These are phyloP conservation scores for Tauraco erythrolophus DNA, from an alignment of 2,113 vertebrate genomes.

Conservation along the genomic window DNA sequence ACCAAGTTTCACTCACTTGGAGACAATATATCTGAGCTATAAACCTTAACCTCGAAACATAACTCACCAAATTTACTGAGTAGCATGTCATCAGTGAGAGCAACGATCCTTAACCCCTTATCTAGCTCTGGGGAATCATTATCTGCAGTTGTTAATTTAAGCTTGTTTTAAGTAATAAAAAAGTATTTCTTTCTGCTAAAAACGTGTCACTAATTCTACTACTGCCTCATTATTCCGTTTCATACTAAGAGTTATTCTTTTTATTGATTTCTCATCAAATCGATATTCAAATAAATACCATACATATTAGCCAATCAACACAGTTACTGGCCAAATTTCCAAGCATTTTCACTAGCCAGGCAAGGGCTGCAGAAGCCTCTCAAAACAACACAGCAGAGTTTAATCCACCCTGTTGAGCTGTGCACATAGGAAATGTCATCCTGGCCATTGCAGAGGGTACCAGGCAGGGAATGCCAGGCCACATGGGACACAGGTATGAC, in stretches of 20 bases:
- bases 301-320: neutral
- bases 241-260: neutral
- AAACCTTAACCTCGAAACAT: slow-evolving; percentile 6
- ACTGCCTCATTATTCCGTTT: neutral
- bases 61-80: slow-evolving; percentile 50
- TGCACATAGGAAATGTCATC: rapidly evolving
- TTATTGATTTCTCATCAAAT: neutral
- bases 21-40: slow-evolving; percentile 56
- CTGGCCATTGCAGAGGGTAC: neutral
- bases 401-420: neutral
- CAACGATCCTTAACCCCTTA: slow-evolving; percentile 61
- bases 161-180: slow-evolving; percentile 39
- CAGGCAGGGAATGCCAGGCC: neutral
- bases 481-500: neutral
- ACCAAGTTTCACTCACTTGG: slow-evolving; percentile 10
- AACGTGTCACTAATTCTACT: neutral
- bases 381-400: neutral
- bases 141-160: slow-evolving; percentile 55
- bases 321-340: neutral
- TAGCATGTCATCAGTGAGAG: slow-evolving; percentile 46
- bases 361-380: neutral
- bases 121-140: slow-evolving; percentile 53
- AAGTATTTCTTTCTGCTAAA: neutral
- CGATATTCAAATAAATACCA: neutral
- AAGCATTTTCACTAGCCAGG: neutral